Base-by-base conservation (phyloP, 2,888 invertebrate genomes). In the Ischnura elegans region DNA sequence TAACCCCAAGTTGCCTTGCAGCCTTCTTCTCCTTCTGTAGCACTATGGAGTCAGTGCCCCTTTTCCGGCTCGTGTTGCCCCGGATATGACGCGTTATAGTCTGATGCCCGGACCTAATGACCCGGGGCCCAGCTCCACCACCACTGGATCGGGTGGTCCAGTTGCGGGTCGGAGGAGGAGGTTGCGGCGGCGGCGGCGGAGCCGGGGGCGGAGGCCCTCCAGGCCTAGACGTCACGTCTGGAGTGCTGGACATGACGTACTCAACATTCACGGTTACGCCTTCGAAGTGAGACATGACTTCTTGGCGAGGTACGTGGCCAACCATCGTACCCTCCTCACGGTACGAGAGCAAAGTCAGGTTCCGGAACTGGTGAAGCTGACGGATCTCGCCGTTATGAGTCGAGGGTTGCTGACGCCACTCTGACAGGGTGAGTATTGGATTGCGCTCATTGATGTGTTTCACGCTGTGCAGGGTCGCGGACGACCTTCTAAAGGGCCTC, bases 1-100 rank as follows among this genome's bases (percentile, higher is more conserved):
- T 97, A 25, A 97, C 97, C 0, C 97, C 97, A 10, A 97, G 95
- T 94, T 97, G 97, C 84, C 96, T 95, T 3, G 97, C 97, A 10
- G 97, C 97, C 94, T 97, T 96, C 93, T 96, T 96, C 94, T 96
- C 96, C 87, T 94, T 94, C 66, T 94, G 94, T 16, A 94, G 93
- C 1, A 94, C 94, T 19, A 94, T 93, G 13, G 94, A 87, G 55
- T 94, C 94, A 19, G 94, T 84, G 55, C 84, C 94, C 19, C 86
- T 25, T 51, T 85, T 87, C 6, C 93, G 45, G 2, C 86, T 93
- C 86, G 94, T 76, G 3, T 1, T 36, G 61, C 90, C 90, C n/a
- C 90, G 43, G 0, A 13, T 45, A 0, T 61, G 90, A 0, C 90
- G 90, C 8, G 36, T 76, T 36, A 76, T 76, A n/a, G 61, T 61